Evolutionary conservation across 2,888 invertebrate species (phyloP).

Genomic region (Drosophila stalkeri): DNA sequence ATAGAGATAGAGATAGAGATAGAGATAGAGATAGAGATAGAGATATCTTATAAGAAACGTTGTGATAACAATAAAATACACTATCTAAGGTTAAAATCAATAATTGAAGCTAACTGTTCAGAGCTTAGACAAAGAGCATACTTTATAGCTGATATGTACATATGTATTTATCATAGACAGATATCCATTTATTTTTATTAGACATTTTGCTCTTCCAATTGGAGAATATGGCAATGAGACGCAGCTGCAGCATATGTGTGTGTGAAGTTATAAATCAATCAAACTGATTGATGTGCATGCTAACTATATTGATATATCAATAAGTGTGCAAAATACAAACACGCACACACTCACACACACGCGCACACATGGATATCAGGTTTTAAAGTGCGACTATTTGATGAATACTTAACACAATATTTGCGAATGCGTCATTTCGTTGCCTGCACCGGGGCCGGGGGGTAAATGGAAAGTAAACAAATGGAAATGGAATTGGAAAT

Average conservation of each 20-base stretch:
- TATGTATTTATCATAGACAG: neutral
- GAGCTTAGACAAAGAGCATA: neutral
- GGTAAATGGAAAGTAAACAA: constrained; percentile 35
- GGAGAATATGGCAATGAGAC: neutral
- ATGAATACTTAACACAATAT: constrained; percentile 39
- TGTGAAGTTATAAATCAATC: neutral
- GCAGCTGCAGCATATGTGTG: neutral
- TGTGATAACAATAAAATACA: neutral
- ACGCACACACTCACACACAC: constrained; percentile 1
- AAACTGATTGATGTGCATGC: neutral
- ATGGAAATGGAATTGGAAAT: constrained; percentile 45
- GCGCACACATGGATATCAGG: constrained; percentile 31
- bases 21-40: no score
- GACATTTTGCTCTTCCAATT: neutral
- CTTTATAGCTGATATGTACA: neutral
- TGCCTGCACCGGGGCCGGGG: neutral
- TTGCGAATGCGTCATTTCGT: constrained; percentile 30
- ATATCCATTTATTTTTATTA: neutral
- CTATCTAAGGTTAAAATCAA: neutral
- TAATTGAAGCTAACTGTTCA: neutral
- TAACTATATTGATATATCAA: constrained; percentile 2
- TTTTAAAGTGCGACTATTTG: constrained; percentile 30
- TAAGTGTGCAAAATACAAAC: constrained; percentile 23
- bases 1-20: no score
- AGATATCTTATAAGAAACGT: neutral